phyloP scores from a whole-genome alignment of 2,113 vertebrate genomes.

The Camelus dromedarius region DNA sequence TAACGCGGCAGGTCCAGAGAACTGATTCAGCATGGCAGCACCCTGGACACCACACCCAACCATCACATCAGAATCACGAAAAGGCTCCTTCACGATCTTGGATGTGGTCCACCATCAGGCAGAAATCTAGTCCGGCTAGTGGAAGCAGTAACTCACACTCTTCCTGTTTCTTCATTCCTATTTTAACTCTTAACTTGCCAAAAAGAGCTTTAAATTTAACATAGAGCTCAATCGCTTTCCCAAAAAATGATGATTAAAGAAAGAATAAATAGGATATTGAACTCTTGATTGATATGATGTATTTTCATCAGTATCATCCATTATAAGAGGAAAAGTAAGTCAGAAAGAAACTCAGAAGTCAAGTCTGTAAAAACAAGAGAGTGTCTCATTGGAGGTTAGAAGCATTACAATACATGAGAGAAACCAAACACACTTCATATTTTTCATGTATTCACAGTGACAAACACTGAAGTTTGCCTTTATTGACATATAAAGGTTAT shows the following conservation, averaged over 20 bases:
- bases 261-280: not conserved
- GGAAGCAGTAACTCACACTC: accelerated
- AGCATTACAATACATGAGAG: not conserved
- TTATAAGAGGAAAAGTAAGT: not conserved
- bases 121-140: not conserved
- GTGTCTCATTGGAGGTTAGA: not conserved
- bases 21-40: not conserved
- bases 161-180: not conserved
- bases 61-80: not conserved
- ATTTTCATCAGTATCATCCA: not conserved
- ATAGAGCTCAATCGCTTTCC: not conserved
- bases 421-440: constrained; percentile 28
- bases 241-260: not conserved
- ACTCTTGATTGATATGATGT: not conserved
- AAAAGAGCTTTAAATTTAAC: not conserved
- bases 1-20: not conserved
- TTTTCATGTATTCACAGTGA: not conserved
- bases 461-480: constrained; percentile 44
- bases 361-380: not conserved
- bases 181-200: not conserved
- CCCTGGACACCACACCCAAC: not conserved
- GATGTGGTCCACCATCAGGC: not conserved
- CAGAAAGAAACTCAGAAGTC: not conserved
- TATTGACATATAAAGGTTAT: constrained; percentile 49
- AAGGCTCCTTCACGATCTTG: not conserved